Evolutionary conservation across 2,797 vertebrate species (phyloP).

Genomic region (Urosaurus nigricauda): DNA sequence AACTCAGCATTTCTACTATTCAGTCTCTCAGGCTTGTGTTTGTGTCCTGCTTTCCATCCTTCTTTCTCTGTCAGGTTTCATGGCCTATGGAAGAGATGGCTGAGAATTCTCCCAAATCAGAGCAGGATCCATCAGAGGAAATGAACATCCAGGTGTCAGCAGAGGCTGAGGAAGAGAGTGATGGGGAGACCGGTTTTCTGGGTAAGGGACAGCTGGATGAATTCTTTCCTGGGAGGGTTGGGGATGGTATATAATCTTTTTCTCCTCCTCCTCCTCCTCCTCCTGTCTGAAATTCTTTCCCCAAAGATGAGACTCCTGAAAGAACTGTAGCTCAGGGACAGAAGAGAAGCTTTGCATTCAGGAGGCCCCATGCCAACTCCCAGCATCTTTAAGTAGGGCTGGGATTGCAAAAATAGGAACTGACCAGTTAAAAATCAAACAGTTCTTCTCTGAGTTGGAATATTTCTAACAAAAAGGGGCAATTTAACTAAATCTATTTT

Average conservation of each 20-base stretch:
- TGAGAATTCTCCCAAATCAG: not conserved
- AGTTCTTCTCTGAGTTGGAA: no score
- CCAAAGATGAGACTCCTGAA: no score
- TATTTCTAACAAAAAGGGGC: no score
- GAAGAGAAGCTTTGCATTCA: not conserved
- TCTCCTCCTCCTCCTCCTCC: no score
- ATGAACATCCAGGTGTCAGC: not conserved
- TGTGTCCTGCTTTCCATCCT: not conserved
- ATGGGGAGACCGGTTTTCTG: slow-evolving; percentile 23
- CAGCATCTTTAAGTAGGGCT: not conserved
- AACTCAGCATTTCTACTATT: not conserved
- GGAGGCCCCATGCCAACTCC: not conserved
- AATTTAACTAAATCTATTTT: no score
- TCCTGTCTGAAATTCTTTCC: not conserved
- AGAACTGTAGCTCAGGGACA: not conserved
- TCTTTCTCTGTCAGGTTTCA: not conserved
- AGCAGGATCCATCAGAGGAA: not conserved
- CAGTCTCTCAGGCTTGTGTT: not conserved
- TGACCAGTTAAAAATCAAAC: no score
- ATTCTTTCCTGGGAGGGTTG: not conserved
- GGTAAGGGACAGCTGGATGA: not conserved
- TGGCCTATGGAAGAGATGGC: not conserved
- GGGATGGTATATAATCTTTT: not conserved
- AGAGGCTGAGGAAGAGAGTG: slow-evolving; percentile 16
- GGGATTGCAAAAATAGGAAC: no score